Percentiles rank a stretch among this genome's conserved stretches.
phyloP scores from a whole-genome alignment of 1,140 invertebrate genomes.

The Drosophila baimaii region DNA sequence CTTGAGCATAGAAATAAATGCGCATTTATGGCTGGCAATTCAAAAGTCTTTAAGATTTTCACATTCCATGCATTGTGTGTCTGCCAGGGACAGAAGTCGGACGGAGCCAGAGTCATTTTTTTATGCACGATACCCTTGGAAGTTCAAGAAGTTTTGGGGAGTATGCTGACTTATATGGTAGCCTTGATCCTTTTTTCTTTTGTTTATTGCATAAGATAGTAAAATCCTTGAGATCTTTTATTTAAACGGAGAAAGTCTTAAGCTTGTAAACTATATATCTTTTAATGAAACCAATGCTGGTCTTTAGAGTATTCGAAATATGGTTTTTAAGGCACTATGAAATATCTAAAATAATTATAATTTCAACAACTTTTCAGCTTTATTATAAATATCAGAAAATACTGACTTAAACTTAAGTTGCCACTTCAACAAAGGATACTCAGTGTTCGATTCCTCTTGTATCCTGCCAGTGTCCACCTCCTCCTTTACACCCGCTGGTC shows the following conservation, averaged over 20 bases:
- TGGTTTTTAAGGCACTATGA: background rate
- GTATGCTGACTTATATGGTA: background rate
- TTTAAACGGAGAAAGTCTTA: too few relatives aligned
- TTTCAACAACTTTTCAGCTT: too few relatives aligned
- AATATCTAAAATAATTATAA: background rate
- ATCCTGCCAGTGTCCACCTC: background rate
- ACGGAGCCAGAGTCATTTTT: conserved; percentile 63
- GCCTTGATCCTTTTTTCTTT: background rate
- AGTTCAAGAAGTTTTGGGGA: background rate
- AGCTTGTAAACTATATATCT: too few relatives aligned
- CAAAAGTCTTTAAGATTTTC: conserved; percentile 83
- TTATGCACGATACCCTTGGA: conserved; percentile 42
- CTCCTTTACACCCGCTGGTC: conserved; percentile 14
- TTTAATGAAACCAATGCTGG: too few relatives aligned
- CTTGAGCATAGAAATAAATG: conserved; percentile 82
- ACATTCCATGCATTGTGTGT: conserved; percentile 80
- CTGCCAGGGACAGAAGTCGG: conserved; percentile 65
- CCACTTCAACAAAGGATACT: background rate
- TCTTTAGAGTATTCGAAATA: too few relatives aligned
- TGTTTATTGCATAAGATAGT: background rate
- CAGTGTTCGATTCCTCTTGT: background rate
- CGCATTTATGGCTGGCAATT: conserved; percentile 82
- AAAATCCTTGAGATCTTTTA: too few relatives aligned
- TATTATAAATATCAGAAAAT: background rate
- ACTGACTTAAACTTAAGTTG: too few relatives aligned